Evolutionary conservation across 2,113 vertebrate species (phyloP).

Genomic region (Microtus pennsylvanicus): DNA sequence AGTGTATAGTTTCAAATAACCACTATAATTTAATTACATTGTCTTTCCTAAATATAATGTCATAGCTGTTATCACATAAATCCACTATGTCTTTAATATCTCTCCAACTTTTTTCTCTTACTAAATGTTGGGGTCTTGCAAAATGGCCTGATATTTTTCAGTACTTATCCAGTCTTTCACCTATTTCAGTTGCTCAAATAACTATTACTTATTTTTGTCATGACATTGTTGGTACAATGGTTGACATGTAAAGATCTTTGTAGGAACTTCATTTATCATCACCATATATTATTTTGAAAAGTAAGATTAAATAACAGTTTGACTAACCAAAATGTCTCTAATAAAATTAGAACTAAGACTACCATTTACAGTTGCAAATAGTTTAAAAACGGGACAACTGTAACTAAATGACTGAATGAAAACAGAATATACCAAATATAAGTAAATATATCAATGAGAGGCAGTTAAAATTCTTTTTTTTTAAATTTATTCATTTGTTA

Average conservation of each 20-base stretch:
- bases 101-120: not conserved
- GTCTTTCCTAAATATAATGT: not conserved
- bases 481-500: no score
- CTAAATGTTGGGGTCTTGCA: not conserved
- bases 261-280: not conserved
- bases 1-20: not conserved
- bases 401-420: conserved; percentile 41
- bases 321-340: not conserved
- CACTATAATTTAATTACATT: not conserved
- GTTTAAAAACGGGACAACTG: not conserved
- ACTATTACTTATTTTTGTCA: not conserved
- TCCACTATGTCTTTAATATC: not conserved
- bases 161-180: not conserved
- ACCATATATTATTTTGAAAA: conserved; percentile 15
- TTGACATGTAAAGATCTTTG: not conserved
- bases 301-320: conserved; percentile 46
- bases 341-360: not conserved
- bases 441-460: not conserved
- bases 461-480: conserved; percentile 14
- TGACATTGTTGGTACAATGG: conserved; percentile 1
- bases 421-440: not conserved
- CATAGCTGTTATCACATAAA: not conserved
- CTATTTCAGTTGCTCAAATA: not conserved
- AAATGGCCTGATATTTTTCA: not conserved
- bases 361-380: not conserved